Base-by-base conservation (phyloP, 2,113 vertebrate genomes). In the Jacana jacana region DNA sequence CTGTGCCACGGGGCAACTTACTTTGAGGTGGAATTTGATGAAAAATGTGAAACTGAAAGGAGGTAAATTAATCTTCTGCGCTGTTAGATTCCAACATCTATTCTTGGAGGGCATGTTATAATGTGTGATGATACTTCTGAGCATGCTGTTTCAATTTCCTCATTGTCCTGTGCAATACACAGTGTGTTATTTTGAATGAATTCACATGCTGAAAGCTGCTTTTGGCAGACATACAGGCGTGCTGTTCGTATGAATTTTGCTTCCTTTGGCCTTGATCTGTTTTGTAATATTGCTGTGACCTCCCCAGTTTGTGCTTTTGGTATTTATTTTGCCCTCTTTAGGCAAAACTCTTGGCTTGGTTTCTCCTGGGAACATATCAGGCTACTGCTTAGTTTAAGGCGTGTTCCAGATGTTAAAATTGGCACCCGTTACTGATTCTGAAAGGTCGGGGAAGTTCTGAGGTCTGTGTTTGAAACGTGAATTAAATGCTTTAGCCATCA, bases 21-120 rank as follows among this genome's bases (percentile, higher is more conserved):
- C 68, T 99, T 99, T 83, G 99, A 99, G 96, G 98, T 99, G 96
- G 99, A 99, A 96, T 99, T 99, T 95, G 99, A 99, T 65, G 99
- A 99, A 22, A 98, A 98, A 91, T 99, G 99, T 97, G 99, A 99
- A 98, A 99, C 99, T 4, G 99, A 99, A 96, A 99, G 99, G 95
- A 99, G 99, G 99, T 99, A 97, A 97, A 83, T 89, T 66, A 31
- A 17, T 52, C 61, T 75, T 79, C 66, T 39, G 54, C 82, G 52
- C 19, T 58, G 30, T 68, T 73, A 13, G 44, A n/a, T 73, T 63
- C 60, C 60, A 51, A 4, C 51, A 24, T 8, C 79, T 81, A 2
- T 92, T 51, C 61, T 52, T 60, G 66, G 76, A 86, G 85, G 25
- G 17, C 7, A 8, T 70, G 57, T 69, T 92, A 65, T 46, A 30